Percentiles rank a stretch among this genome's conserved stretches.
Evolutionary conservation across 2,888 invertebrate species (phyloP).

Genomic region (Agrotis exclamationis): DNA sequence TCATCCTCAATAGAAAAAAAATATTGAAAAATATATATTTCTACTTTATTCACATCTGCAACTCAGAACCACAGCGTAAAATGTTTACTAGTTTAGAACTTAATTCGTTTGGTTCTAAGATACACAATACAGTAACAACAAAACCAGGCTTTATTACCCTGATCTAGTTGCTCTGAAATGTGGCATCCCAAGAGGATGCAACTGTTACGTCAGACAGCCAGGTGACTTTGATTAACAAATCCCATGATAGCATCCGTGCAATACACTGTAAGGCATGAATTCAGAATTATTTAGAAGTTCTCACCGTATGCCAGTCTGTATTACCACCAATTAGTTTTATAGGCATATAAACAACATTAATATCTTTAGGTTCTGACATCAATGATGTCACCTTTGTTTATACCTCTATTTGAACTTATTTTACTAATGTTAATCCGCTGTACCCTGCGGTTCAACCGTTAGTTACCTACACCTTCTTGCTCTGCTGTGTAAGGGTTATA

Average conservation of each 20-base stretch:
- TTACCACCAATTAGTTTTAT: not conserved
- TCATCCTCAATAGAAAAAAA: not conserved
- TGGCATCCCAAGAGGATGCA: slow-evolving; percentile 37
- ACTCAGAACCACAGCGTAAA: not conserved
- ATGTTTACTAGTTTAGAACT: not conserved
- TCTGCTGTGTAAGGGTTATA: not conserved
- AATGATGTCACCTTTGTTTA: slow-evolving; percentile 18
- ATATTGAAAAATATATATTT: not conserved
- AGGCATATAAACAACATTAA: too few relatives aligned
- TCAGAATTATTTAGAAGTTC: slow-evolving; percentile 1
- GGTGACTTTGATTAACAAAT: slow-evolving; percentile 62
- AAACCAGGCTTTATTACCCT: slow-evolving; percentile 17
- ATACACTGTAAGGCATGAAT: slow-evolving; percentile 5
- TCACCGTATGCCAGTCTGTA: not conserved
- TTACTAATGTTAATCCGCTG: not conserved
- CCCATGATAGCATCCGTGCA: slow-evolving; percentile 34
- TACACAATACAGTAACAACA: slow-evolving; percentile 8
- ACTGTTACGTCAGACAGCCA: slow-evolving; percentile 35
- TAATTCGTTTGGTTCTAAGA: not conserved
- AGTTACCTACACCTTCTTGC: not conserved
- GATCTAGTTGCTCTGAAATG: slow-evolving; percentile 35
- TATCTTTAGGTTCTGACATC: not conserved
- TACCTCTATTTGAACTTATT: slow-evolving; percentile 1
- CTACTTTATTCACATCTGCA: not conserved
- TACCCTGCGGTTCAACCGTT: not conserved